Evolutionary conservation across 2,797 vertebrate species (phyloP).

Genomic region (Anguilla pacifica): DNA sequence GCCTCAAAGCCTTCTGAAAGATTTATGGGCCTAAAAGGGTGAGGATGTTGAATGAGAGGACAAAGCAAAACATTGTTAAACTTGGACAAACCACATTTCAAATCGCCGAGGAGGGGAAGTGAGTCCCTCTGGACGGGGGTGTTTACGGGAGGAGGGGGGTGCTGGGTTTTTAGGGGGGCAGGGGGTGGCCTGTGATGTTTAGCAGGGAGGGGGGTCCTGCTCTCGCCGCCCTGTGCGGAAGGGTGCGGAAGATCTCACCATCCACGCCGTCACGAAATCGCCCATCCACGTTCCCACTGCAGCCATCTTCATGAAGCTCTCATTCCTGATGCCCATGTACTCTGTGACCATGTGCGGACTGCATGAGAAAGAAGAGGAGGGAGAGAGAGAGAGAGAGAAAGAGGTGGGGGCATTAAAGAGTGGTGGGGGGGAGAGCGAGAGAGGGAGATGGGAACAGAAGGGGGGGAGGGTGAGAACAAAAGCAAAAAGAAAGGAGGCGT

Average conservation of each 20-base stretch:
- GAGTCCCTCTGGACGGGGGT: not conserved
- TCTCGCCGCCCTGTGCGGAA: slow-evolving; percentile 13
- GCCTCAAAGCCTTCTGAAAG: slow-evolving; percentile 19
- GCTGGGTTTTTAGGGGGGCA: not conserved
- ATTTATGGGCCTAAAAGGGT: slow-evolving; percentile 21
- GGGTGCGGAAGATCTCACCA: slow-evolving; percentile 77
- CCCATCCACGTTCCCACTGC: slow-evolving; percentile 99
- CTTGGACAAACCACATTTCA: not conserved
- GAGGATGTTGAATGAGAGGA: not conserved
- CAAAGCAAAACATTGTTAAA: not conserved
- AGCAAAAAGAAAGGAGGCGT: not conserved
- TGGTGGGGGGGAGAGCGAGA: slow-evolving; percentile 35
- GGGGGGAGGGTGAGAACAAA: not conserved
- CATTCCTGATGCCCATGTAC: slow-evolving; percentile 97
- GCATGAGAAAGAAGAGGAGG: slow-evolving; percentile 43
- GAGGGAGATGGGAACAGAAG: slow-evolving; percentile 28
- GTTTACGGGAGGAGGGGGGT: not conserved
- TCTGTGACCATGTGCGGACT: slow-evolving; percentile 94
- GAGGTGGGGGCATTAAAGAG: slow-evolving; percentile 40
- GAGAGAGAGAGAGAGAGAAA: slow-evolving; percentile 34
- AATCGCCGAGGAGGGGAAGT: not conserved
- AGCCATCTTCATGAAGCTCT: slow-evolving; percentile 97
- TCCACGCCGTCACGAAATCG: slow-evolving; percentile 98
- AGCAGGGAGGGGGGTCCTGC: not conserved
- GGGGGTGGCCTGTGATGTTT: not conserved